Percentiles rank a stretch among this genome's conserved stretches.
Evolutionary conservation across 2,888 invertebrate genomes (phyloP).

Genomic region (Euzetes globulus): DNA sequence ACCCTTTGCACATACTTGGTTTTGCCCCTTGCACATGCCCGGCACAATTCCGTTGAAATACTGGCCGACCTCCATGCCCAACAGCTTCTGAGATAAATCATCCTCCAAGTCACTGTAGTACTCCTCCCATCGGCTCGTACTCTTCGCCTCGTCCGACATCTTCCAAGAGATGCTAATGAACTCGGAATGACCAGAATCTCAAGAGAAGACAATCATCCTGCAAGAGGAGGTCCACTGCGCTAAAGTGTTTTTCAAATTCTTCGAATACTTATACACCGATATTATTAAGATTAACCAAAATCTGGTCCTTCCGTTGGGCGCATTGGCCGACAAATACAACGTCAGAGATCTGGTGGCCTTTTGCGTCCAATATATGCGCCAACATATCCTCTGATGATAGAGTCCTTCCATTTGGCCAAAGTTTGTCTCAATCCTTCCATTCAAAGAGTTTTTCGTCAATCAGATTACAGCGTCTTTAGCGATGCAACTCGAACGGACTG

Average conservation of each 20-base stretch:
- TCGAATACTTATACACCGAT: conserved; percentile 84
- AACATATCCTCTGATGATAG: conserved; percentile 89
- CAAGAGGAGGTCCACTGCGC: conserved; percentile 78
- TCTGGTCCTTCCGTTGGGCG: conserved; percentile 76
- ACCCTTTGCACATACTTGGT: too few species aligned
- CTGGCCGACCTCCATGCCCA: conserved; percentile 73
- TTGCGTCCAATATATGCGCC: conserved; percentile 78
- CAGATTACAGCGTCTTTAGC: conserved; percentile 81
- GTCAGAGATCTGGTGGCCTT: conserved; percentile 76
- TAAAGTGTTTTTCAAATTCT: conserved; percentile 74
- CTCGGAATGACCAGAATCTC: conserved; percentile 83
- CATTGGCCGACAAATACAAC: conserved; percentile 89
- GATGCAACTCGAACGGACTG: conserved; percentile 65
- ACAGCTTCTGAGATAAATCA: conserved; percentile 80
- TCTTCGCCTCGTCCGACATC: conserved; percentile 89
- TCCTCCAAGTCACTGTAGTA: conserved; percentile 74
- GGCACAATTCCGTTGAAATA: conserved; percentile 74
- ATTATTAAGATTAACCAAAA: conserved; percentile 74
- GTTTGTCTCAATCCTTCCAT: conserved; percentile 68
- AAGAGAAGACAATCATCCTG: conserved; percentile 70
- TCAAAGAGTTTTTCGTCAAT: conserved; percentile 78
- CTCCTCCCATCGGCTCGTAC: conserved; percentile 79
- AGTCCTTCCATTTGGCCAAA: conserved; percentile 73
- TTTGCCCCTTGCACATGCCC: too few species aligned
- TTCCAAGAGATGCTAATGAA: conserved; percentile 95